These are phyloP conservation scores for Octodonta nipae DNA, from an alignment of 2,888 invertebrate species.

Conservation along the genomic window DNA sequence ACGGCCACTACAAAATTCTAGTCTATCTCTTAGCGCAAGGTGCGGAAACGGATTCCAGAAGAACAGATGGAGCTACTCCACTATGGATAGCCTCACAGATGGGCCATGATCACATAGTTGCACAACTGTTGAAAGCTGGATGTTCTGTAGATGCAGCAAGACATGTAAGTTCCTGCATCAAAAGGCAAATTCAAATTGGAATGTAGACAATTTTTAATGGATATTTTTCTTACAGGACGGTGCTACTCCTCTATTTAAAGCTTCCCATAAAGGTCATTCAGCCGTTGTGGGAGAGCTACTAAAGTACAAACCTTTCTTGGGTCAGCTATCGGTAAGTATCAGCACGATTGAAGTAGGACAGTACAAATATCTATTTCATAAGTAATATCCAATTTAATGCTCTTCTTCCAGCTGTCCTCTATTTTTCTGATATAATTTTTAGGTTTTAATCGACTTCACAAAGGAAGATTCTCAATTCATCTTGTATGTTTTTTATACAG, in stretches of 20 bases:
- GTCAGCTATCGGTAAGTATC: conserved; percentile 59
- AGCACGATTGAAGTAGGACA: no score
- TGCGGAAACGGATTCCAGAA: conserved; percentile 57
- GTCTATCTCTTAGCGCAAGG: conserved; percentile 58
- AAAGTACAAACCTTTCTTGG: conserved; percentile 67
- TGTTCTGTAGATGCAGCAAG: conserved; percentile 67
- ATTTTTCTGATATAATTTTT: no score
- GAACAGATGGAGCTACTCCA: conserved; percentile 76
- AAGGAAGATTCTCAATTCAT: no score
- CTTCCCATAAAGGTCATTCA: conserved; percentile 85
- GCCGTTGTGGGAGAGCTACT: conserved; percentile 75
- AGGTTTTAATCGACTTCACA: no score
- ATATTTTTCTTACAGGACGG: conserved; percentile 66
- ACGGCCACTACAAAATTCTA: conserved; percentile 75
- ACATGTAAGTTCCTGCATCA: conserved; percentile 52
- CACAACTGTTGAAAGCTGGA: conserved; percentile 62
- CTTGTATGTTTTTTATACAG: no score
- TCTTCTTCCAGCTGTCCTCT: no score
- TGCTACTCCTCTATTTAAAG: conserved; percentile 87
- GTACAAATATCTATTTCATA: no score
- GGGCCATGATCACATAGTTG: conserved; percentile 74
- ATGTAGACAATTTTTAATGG: no score
- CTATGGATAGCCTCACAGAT: conserved; percentile 93
- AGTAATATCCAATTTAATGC: no score
- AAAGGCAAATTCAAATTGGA: no score